Evolutionary conservation across 2,113 vertebrate species (phyloP).

Genomic region (Colistium nudipinnis): DNA sequence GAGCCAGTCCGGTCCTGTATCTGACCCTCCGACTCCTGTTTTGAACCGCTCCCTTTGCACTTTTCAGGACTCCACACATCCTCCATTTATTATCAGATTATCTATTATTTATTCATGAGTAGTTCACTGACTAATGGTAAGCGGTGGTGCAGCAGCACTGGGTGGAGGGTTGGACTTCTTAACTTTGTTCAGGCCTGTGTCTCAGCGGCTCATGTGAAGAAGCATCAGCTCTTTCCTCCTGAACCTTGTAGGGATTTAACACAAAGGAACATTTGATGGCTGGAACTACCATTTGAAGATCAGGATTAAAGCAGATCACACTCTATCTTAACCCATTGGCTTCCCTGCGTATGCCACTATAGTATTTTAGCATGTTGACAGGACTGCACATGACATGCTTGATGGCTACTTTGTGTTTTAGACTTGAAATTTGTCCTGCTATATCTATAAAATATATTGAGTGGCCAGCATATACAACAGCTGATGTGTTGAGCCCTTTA

Average conservation of each 20-base stretch:
- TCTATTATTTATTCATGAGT: slow-evolving; percentile 71
- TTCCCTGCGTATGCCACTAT: slow-evolving; percentile 8
- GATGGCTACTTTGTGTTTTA: not conserved
- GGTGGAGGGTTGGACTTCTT: slow-evolving; percentile 16
- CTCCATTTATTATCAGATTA: slow-evolving; percentile 72
- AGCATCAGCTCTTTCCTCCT: slow-evolving; percentile 13
- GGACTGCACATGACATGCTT: slow-evolving; percentile 9
- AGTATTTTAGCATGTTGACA: slow-evolving; percentile 33
- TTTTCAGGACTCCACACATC: slow-evolving; percentile 48
- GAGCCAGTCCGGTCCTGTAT: not conserved
- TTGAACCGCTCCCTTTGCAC: slow-evolving; percentile 30
- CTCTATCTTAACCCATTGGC: slow-evolving; percentile 2
- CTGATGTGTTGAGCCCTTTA: slow-evolving; percentile 14
- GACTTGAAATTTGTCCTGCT: slow-evolving; percentile 8
- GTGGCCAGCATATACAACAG: slow-evolving; percentile 24
- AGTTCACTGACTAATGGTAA: slow-evolving; percentile 40
- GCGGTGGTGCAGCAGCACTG: slow-evolving; percentile 12
- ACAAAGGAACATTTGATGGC: slow-evolving; percentile 50
- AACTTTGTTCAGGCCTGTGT: not conserved
- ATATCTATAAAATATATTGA: slow-evolving; percentile 3
- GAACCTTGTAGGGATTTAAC: slow-evolving; percentile 47
- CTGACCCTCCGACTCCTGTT: slow-evolving; percentile 22
- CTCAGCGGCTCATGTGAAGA: slow-evolving; percentile 14
- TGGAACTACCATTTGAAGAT: slow-evolving; percentile 29
- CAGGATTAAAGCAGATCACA: slow-evolving; percentile 3